A percentile compares a stretch with the other conserved stretches of the same genome.
phyloP scores from a whole-genome alignment of 2,113 vertebrate genomes.

The Atlantisia rogersi region DNA sequence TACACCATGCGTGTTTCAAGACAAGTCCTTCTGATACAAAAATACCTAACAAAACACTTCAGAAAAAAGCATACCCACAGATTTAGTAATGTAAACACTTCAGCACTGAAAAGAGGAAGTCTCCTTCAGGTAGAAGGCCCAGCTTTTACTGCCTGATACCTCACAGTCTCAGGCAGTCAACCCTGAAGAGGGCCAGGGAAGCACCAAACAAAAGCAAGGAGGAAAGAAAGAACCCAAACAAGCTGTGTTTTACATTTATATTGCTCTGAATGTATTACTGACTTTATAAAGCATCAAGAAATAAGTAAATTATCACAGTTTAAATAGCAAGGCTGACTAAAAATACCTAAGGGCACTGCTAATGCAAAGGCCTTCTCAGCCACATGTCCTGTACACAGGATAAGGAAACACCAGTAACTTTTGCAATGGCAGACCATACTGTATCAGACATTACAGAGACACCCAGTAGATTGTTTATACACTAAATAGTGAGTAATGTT shows the following conservation, averaged over 20 bases:
- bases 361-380: background rate
- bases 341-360: background rate
- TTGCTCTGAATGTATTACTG: background rate
- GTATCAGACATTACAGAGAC: background rate
- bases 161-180: background rate
- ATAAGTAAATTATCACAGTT: background rate
- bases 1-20: fast-evolving
- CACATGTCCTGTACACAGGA: background rate
- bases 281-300: background rate
- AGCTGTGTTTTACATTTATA: background rate
- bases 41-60: background rate
- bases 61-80: background rate
- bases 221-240: fast-evolving
- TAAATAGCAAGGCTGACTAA: background rate
- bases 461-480: background rate
- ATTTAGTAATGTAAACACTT: background rate
- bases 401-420: background rate
- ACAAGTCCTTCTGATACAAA: background rate
- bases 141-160: background rate
- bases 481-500: background rate
- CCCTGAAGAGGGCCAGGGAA: background rate
- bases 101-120: background rate
- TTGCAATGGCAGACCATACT: background rate
- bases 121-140: background rate
- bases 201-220: background rate